Conservation (phyloP, 2,888 invertebrate species). For the Drosophila silvestris region DNA sequence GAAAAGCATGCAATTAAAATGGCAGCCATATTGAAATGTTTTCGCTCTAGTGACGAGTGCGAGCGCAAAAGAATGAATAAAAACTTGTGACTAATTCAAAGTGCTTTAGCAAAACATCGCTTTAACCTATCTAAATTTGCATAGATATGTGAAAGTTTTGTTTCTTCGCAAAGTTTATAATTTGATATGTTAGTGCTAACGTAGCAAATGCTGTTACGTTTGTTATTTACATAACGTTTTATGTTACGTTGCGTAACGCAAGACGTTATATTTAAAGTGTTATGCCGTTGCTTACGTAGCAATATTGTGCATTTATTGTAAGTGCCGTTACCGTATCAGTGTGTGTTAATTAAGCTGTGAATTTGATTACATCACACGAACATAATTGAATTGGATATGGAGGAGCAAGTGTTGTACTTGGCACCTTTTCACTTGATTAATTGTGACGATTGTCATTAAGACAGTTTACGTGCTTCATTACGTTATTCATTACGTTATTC, state of each 20-base stretch:
- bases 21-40: background rate
- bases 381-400: conserved; percentile 14
- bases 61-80: background rate
- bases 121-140: background rate
- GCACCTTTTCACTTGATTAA: conserved; percentile 39
- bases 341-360: background rate
- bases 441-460: conserved; percentile 54
- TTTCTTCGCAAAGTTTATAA: background rate
- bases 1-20: background rate
- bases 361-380: conserved; percentile 16
- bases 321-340: conserved; percentile 1
- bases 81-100: background rate
- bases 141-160: background rate
- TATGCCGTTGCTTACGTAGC: background rate
- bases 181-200: background rate
- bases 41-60: background rate
- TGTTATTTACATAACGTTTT: background rate
- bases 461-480: conserved; percentile 59
- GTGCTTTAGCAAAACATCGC: background rate
- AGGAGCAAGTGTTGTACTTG: background rate
- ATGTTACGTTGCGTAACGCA: background rate
- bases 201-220: background rate
- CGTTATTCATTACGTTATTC: conserved; percentile 57
- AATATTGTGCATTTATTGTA: background rate
- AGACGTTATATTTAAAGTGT: background rate